Conservation (phyloP, 1,140 invertebrate species). For the Rhagoletis zephyria region DNA sequence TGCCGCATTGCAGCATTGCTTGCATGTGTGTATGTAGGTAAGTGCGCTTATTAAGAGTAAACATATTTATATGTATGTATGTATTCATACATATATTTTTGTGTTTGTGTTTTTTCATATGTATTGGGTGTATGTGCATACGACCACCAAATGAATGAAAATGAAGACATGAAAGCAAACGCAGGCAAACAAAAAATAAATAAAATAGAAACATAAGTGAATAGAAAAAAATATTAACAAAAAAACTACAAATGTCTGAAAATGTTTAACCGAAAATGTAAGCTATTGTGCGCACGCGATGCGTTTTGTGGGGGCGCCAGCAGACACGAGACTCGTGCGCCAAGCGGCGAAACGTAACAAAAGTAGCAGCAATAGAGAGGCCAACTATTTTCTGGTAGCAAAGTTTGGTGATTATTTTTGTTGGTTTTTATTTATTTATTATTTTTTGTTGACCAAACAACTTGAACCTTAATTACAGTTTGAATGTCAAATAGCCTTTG, state of each 20-base stretch:
- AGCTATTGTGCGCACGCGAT: not conserved
- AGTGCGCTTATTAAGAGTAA: not conserved
- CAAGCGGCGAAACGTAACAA: not conserved
- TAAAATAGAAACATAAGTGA: not conserved
- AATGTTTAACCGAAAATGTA: not conserved
- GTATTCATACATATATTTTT: not conserved
- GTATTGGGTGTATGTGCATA: not conserved
- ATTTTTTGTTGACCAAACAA: constrained; percentile 15
- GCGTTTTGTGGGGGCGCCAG: constrained; percentile 19
- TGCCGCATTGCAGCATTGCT: constrained; percentile 32
- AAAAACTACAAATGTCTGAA: not conserved
- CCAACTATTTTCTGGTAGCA: not conserved
- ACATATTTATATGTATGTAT: not conserved
- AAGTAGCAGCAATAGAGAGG: too few species aligned
- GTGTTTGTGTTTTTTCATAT: too few species aligned
- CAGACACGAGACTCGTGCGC: not conserved
- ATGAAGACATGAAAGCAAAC: constrained; percentile 39
- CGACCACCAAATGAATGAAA: constrained; percentile 39
- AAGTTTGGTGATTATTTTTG: constrained; percentile 14
- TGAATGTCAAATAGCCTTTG: not conserved
- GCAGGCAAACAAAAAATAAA: not conserved
- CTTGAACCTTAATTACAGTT: constrained; percentile 44
- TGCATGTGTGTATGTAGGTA: not conserved
- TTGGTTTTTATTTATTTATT: too few species aligned
- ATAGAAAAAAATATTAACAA: not conserved